Evolutionary conservation across 2,113 vertebrate genomes (phyloP).

Genomic region (Cichladusa arquata): DNA sequence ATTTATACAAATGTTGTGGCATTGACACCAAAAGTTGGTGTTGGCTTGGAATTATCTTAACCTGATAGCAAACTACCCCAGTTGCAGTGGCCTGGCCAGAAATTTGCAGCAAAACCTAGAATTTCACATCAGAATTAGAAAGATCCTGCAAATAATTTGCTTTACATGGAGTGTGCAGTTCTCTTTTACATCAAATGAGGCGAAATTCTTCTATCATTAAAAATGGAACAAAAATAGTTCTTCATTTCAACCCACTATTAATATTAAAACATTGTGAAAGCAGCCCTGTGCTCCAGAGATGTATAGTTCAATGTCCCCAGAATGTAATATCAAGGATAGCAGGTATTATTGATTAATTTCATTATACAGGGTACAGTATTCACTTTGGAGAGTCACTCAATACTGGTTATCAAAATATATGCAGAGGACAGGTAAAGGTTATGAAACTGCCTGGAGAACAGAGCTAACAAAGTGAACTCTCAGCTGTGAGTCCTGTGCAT

Average conservation of each 20-base stretch:
- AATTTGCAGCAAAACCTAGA: background rate
- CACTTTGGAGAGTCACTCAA: constrained; percentile 38
- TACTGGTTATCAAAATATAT: constrained; percentile 45
- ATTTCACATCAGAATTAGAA: background rate
- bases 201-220: background rate
- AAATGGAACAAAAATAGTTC: background rate
- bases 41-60: background rate
- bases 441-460: background rate
- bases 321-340: constrained; percentile 14
- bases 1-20: background rate
- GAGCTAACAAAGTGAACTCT: constrained; percentile 1
- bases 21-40: background rate
- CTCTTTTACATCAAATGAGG: background rate
- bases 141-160: background rate
- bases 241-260: background rate
- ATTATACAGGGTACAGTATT: background rate
- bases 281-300: background rate
- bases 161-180: background rate
- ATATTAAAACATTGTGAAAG: background rate
- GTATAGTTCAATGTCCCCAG: background rate
- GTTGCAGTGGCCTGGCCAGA: background rate
- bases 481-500: background rate
- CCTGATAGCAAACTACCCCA: background rate
- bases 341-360: constrained; percentile 43
- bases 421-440: constrained; percentile 48